phyloP scores from a whole-genome alignment of 2,113 vertebrate genomes.

The Pycnonotus jocosus region DNA sequence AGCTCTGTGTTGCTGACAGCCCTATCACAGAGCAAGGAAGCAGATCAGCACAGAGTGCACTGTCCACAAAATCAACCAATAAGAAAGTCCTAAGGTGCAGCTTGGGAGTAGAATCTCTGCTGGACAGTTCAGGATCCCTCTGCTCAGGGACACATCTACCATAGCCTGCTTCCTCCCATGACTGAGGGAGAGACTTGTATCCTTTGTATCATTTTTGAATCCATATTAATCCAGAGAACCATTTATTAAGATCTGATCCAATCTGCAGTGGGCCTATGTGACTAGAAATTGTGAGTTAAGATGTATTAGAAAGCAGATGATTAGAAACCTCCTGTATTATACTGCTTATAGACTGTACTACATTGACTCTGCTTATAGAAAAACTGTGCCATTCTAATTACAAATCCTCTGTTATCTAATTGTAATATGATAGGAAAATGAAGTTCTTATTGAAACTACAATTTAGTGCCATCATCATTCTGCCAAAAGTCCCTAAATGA shows the following conservation, averaged over 20 bases:
- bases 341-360: neutral
- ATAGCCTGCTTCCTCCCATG: neutral
- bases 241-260: neutral
- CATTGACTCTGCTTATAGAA: neutral
- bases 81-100: neutral
- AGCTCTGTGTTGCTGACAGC: neutral
- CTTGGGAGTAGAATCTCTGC: neutral
- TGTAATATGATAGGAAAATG: accelerated
- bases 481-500: neutral
- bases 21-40: neutral
- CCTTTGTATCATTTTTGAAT: accelerated
- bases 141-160: neutral
- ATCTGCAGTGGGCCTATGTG: neutral
- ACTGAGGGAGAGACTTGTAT: accelerated
- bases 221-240: neutral
- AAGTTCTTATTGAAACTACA: neutral
- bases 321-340: neutral
- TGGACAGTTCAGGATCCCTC: neutral
- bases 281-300: neutral
- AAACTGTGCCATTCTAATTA: neutral
- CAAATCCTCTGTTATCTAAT: neutral
- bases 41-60: neutral
- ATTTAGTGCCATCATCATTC: neutral
- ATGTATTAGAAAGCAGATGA: neutral
- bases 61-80: neutral